These are phyloP conservation scores for Bombus haemorrhoidalis DNA, from an alignment of 1,140 invertebrate genomes.

Conservation along the genomic window DNA sequence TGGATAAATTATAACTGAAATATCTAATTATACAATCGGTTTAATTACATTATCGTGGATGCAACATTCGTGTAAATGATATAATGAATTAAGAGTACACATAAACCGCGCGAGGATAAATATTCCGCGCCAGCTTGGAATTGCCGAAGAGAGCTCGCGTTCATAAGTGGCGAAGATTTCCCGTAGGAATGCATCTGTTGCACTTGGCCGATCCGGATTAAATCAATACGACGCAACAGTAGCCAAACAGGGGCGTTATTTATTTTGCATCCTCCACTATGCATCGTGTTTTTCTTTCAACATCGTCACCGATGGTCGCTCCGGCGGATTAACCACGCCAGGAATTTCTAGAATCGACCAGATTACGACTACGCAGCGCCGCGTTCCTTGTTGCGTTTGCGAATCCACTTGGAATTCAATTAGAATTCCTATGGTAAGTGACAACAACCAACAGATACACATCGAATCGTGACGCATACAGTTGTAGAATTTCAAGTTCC, in stretches of 20 bases:
- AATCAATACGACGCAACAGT: not conserved
- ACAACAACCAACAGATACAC: conserved; percentile 7
- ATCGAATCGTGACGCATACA: not conserved
- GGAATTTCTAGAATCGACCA: conserved; percentile 51
- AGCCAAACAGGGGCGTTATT: not conserved
- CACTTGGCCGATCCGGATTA: too few relatives aligned
- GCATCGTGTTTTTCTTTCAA: not conserved
- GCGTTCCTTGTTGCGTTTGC: conserved; percentile 55
- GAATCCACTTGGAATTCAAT: conserved; percentile 62
- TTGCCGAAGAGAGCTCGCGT: too few relatives aligned
- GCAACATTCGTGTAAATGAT: not conserved
- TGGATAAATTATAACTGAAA: too few relatives aligned
- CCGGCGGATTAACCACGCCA: not conserved
- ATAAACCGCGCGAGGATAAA: not conserved
- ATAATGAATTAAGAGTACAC: not conserved
- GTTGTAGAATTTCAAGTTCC: not conserved
- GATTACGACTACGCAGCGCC: conserved; percentile 6
- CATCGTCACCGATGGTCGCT: not conserved
- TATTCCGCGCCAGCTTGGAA: not conserved
- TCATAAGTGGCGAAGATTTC: not conserved
- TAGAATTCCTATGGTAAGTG: conserved; percentile 62
- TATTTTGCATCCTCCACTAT: not conserved
- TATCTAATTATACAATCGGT: not conserved
- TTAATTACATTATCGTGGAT: not conserved
- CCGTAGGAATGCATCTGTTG: not conserved